A percentile compares a stretch with the other conserved stretches of the same genome.
Conservation (phyloP, 2,113 vertebrate genomes). For the Datnioides undecimradiatus region DNA sequence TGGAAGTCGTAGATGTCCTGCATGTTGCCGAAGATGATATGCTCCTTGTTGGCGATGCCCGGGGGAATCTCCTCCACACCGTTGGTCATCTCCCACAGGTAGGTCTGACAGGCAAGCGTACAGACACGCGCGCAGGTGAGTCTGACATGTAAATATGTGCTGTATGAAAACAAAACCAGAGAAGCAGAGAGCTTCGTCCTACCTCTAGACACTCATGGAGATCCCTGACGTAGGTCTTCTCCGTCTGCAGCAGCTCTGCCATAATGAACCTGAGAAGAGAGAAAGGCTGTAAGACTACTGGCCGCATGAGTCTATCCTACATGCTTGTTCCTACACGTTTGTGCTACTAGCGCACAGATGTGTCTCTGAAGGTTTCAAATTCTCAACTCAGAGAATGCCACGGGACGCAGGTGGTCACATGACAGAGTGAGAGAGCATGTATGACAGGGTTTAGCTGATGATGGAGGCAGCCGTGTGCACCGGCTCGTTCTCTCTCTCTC, state of each 20-base stretch:
- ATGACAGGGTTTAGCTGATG: background rate
- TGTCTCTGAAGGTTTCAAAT: background rate
- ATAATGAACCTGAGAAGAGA: constrained; percentile 92
- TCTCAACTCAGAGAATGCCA: background rate
- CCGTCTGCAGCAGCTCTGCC: constrained; percentile 97
- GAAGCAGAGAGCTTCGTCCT: background rate
- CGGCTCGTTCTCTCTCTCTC: background rate
- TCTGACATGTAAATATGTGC: background rate
- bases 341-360: background rate
- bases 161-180: background rate
- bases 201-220: constrained; percentile 98
- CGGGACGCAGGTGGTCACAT: background rate
- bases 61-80: constrained; percentile 95
- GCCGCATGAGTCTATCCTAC: background rate
- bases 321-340: no score
- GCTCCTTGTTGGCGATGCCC: constrained; percentile 95
- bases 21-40: constrained; percentile 97
- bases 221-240: constrained; percentile 97
- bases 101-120: constrained; percentile 85
- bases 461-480: background rate
- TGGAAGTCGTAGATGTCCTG: constrained; percentile 99
- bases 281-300: background rate
- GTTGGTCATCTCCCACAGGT: constrained; percentile 98
- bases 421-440: background rate
- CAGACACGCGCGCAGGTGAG: background rate